Conservation (phyloP, 2,113 vertebrate species). For the Cyanocitta stelleri region DNA sequence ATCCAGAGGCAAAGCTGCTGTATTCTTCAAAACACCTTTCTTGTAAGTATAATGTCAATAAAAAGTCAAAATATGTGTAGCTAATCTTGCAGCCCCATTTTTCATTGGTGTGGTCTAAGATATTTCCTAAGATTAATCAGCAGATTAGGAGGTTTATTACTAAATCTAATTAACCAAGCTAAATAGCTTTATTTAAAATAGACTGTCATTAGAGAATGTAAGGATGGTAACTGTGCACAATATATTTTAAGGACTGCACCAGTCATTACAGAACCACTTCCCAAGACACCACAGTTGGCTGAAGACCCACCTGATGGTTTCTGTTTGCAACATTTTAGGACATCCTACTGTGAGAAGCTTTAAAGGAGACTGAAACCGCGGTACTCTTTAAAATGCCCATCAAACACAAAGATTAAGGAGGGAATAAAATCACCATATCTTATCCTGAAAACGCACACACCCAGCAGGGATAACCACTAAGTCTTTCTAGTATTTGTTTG, state of each 20-base stretch:
- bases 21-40: background rate
- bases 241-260: background rate
- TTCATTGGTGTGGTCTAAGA: background rate
- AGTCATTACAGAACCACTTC: background rate
- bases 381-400: background rate
- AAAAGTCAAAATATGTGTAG: background rate
- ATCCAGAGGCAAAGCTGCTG: background rate
- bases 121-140: background rate
- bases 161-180: conserved; percentile 31
- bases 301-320: background rate
- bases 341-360: background rate
- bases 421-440: background rate
- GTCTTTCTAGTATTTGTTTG: background rate
- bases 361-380: background rate
- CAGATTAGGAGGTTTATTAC: conserved; percentile 12
- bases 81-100: background rate
- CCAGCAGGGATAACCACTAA: background rate
- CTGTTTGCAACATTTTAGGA: background rate
- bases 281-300: background rate
- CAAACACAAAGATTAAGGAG: background rate
- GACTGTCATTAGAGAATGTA: conserved; percentile 6
- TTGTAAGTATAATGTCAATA: background rate
- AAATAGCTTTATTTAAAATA: conserved; percentile 58
- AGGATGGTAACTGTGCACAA: background rate
- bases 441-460: background rate